A percentile compares a stretch with the other conserved stretches of the same genome.
phyloP scores from a whole-genome alignment of 2,113 vertebrate species.

The Mola mola region DNA sequence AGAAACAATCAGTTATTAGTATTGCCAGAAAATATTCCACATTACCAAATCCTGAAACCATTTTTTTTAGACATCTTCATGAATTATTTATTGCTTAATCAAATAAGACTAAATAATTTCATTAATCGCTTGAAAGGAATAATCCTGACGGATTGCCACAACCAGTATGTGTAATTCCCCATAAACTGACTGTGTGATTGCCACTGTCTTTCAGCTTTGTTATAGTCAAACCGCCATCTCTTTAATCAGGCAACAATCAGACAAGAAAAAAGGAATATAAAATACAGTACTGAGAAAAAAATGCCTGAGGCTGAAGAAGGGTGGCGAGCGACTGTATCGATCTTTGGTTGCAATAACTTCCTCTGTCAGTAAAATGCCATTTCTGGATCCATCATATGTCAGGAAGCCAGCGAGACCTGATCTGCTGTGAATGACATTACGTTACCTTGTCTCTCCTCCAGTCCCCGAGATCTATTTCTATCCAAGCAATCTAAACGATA shows the following conservation, averaged over 20 bases:
- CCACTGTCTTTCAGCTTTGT: too few species aligned
- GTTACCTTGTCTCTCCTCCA: conserved; percentile 52
- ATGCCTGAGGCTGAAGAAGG: conserved; percentile 52
- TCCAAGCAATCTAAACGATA: conserved; percentile 30
- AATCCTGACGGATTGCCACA: too few species aligned
- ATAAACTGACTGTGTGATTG: too few species aligned
- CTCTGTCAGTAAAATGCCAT: conserved; percentile 82
- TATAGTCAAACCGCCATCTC: too few species aligned
- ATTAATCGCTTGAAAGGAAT: too few species aligned
- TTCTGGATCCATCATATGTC: conserved; percentile 67
- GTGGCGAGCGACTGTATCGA: conserved; percentile 65
- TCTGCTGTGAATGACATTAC: conserved; percentile 67
- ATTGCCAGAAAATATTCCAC: too few species aligned
- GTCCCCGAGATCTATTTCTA: conserved; percentile 61
- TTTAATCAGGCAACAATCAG: conserved; percentile 22
- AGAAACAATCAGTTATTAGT: too few species aligned
- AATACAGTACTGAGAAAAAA: conserved; percentile 66
- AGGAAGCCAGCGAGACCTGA: conserved; percentile 74
- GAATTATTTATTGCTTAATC: too few species aligned
- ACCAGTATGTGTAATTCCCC: too few species aligned
- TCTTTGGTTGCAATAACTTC: conserved; percentile 74
- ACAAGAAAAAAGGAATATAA: conserved; percentile 58
- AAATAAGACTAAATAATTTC: too few species aligned
- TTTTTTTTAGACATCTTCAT: too few species aligned
- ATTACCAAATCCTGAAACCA: too few species aligned